Evolutionary conservation across 2,888 invertebrate species (phyloP), one percentile per base, ranked within the genome.

Genomic region (Maniola hyperantus): DNA sequence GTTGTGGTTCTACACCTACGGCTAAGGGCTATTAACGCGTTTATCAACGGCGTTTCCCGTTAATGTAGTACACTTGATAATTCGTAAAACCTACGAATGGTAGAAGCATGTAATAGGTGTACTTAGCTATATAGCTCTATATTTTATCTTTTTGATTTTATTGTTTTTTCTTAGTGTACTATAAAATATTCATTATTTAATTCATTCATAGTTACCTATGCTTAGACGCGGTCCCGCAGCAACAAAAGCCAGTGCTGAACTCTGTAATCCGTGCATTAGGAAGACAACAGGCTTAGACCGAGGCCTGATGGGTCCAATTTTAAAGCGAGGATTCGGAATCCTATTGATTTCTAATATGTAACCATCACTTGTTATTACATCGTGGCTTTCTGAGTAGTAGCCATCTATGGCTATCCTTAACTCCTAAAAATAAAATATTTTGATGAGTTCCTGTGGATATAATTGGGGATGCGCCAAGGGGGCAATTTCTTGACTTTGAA

Each of bases 331-430:
- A 51, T 73, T 70, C 2, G 83, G 82, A 66, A 82, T 82, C 57
- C 82, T 72, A 67, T 79, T 79, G 64, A 82, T 65, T 70, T 77
- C 75, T 36, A 83, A 67, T 10, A 81, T 77, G 66, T 82, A 83
- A 1, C 81, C 82, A 62, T 83, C 81, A 2, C 68, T 63, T 6
- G 83, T 83, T 2, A 64, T 63, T 18, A 79, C 74, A 6, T 71
- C 55, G 62, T 81, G 80, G 0, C 68, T 68, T 64, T 83, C 79
- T 0, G 74, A 75, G 10, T 73, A 73, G 68, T 82, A 83, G 1
- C 81, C 81, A 18, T 75, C 73, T n/a, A 51, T 5, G 7, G 58
- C 63, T 51, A 73, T 72, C 66, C 73, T 72, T 15, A 46, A 33
- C 64, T 66, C 64, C 73, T 73, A 61, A 15, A 60, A 63, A 46